Percentiles rank a stretch among this genome's conserved stretches.
Conservation (phyloP, 2,113 vertebrate genomes). For the Pelobates fuscus region DNA sequence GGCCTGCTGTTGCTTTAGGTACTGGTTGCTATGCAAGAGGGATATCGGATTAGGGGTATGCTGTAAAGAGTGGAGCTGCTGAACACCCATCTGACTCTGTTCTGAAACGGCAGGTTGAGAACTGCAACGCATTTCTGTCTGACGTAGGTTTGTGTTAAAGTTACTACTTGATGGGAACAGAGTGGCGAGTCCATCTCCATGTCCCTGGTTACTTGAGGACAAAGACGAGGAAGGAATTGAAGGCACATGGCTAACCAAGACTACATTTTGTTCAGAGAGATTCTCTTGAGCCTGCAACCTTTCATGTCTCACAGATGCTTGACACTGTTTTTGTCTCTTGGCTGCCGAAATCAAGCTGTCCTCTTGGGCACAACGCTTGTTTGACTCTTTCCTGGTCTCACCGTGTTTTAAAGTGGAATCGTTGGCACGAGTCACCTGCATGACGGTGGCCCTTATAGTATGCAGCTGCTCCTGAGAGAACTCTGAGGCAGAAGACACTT, state of each 20-base stretch:
- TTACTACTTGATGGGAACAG: constrained; percentile 81
- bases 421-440: constrained; percentile 71
- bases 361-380: constrained; percentile 87
- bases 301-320: constrained; percentile 74
- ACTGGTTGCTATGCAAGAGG: constrained; percentile 82
- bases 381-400: constrained; percentile 83
- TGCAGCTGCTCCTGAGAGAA: constrained; percentile 77
- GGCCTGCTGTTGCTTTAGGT: constrained; percentile 84
- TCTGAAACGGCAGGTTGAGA: constrained; percentile 78
- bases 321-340: constrained; percentile 90
- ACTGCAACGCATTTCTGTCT: constrained; percentile 79
- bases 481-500: constrained; percentile 74
- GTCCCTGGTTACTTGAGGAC: constrained; percentile 71
- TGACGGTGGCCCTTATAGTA: constrained; percentile 65
- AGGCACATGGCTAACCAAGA: constrained; percentile 80
- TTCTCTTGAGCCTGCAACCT: constrained; percentile 71
- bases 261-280: constrained; percentile 80
- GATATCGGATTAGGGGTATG: constrained; percentile 74
- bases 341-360: constrained; percentile 82
- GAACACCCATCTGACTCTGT: constrained; percentile 74
- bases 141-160: constrained; percentile 76
- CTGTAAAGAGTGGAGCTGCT: constrained; percentile 84
- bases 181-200: constrained; percentile 71
- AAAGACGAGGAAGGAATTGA: constrained; percentile 74
- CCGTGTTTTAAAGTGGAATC: constrained; percentile 73